Base-by-base conservation (phyloP, 2,888 invertebrate species). In the Pseudococcus longispinus region DNA sequence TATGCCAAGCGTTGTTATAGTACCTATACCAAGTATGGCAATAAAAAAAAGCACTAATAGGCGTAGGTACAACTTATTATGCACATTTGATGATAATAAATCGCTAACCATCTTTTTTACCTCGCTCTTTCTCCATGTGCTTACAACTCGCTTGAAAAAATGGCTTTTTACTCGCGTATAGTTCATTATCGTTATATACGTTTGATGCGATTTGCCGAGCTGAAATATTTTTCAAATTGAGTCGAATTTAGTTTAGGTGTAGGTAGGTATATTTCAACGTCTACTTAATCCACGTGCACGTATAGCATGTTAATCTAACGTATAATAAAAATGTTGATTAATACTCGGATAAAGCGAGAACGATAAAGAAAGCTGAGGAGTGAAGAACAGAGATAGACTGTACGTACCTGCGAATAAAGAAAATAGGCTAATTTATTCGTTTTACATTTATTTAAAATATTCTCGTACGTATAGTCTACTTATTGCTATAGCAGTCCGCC, bases 41-140 rank as follows among this genome's bases (percentile, higher is more conserved):
- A 70, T 70, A 70, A 70, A 70, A 70, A 65, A 70, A 29, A 29
- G 18, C 18, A 29, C 29, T 70, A 70, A 70, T 70, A 70, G 70
- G 70, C 29, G 65, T 26, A 46, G 44, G 51, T 51, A 29, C 70
- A 70, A 70, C 70, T 70, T 70, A 29, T 70, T 70, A 70, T 70
- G 70, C 70, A 29, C 70, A 29, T 70, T 70, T 70, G 70, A 70
- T 37, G 37, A 37, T 37, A 37, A 37, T 70, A 70, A 70, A 70
- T 70, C 70, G 70, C 70, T 15, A 70, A 70, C 18, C 29, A 70
- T 70, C 26, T 70, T 70, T 70, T 70, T 70, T 29, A n/a, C n/a
- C 15, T 15, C 51, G 18, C 23, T 60, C 15, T n/a, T n/a, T 60
- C 11, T 60, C 20, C 23, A 9, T 23, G 23, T 23, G 20, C 6